Evolutionary conservation across 2,888 invertebrate species (phyloP).

Genomic region (Drosophila meridiana): DNA sequence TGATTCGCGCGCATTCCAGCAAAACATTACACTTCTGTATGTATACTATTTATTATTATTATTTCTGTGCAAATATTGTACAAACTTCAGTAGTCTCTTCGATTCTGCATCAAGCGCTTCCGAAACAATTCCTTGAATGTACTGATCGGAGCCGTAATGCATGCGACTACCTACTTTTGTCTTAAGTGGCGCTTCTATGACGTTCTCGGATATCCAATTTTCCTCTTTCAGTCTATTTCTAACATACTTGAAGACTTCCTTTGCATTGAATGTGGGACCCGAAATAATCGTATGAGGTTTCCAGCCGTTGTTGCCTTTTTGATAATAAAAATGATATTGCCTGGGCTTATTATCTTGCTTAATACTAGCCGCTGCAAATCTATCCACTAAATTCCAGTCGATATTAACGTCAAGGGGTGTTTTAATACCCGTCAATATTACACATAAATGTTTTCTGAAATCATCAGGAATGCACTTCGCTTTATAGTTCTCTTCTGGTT

Average conservation of each 20-base stretch:
- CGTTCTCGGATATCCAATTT: slow-evolving; percentile 26
- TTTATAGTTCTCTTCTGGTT: background rate
- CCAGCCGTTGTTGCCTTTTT: background rate
- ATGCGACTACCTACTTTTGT: background rate
- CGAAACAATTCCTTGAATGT: slow-evolving; percentile 17
- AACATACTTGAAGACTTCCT: background rate
- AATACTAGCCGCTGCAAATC: slow-evolving; percentile 4
- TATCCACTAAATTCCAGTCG: slow-evolving; percentile 20
- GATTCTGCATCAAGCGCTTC: background rate
- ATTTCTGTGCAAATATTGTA: slow-evolving; percentile 4
- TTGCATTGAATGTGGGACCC: slow-evolving; percentile 6
- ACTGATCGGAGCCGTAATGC: slow-evolving; percentile 3
- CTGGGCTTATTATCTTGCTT: slow-evolving; percentile 11
- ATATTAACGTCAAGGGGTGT: slow-evolving; percentile 2
- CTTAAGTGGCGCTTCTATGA: slow-evolving; percentile 13
- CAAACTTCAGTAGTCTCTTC: background rate
- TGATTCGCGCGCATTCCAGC: background rate
- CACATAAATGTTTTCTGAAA: slow-evolving; percentile 9
- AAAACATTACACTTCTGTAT: background rate
- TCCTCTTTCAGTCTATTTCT: slow-evolving; percentile 19
- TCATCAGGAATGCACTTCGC: background rate
- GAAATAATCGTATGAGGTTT: background rate
- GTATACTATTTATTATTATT: background rate
- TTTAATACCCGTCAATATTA: slow-evolving; percentile 14
- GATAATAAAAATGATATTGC: slow-evolving; percentile 23